Conservation (phyloP, 2,113 vertebrate genomes). For the Tychaedon coryphoeus region DNA sequence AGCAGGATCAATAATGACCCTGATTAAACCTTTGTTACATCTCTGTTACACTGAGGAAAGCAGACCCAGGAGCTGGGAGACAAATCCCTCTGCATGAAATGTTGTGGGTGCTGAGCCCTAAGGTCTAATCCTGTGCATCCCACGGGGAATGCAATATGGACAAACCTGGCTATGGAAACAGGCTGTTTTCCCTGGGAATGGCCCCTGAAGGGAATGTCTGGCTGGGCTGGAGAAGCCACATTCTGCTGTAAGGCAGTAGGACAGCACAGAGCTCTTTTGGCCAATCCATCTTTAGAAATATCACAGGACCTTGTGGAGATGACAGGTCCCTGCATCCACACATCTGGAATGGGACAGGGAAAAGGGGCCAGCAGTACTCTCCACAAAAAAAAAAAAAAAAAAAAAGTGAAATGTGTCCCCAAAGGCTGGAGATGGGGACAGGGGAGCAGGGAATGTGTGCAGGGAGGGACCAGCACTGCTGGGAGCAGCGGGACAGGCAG, state of each 20-base stretch:
- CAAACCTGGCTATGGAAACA: background rate
- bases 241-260: background rate
- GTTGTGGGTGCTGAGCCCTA: background rate
- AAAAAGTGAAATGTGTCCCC: background rate
- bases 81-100: background rate
- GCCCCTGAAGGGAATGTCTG: background rate
- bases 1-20: background rate
- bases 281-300: background rate
- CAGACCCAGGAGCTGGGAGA: background rate
- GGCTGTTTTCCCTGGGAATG: background rate
- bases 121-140: background rate
- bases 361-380: background rate
- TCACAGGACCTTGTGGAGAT: background rate
- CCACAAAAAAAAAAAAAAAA: background rate
- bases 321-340: background rate
- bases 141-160: accelerated
- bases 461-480: background rate
- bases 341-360: background rate
- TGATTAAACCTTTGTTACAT: background rate
- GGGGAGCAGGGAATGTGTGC: background rate
- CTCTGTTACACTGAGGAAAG: background rate
- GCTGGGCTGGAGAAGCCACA: background rate
- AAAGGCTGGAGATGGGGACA: background rate
- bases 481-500: background rate
- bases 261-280: background rate